Conservation (phyloP, 2,113 vertebrate species). For the Oreocharis arfaki region DNA sequence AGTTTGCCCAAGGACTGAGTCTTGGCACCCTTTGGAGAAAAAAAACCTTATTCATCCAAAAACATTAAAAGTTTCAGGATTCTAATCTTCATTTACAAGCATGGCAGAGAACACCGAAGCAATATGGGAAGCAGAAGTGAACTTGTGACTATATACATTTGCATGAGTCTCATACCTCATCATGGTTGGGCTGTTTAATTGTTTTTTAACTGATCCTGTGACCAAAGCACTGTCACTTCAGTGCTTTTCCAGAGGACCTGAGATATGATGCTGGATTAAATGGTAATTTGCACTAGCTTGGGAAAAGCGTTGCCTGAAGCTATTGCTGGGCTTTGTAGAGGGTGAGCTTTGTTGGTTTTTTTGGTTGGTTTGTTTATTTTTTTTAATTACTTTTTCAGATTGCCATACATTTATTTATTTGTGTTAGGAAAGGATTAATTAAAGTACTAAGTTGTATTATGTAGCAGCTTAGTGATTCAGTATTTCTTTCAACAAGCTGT, state of each 20-base stretch:
- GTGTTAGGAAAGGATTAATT: background rate
- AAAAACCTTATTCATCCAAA: background rate
- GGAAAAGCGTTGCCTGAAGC: background rate
- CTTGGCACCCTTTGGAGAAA: background rate
- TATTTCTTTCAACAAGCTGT: background rate
- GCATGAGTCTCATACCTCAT: background rate
- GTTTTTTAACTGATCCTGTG: background rate
- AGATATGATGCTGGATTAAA: background rate
- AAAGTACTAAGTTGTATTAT: background rate
- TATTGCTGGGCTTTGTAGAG: background rate
- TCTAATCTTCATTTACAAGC: background rate
- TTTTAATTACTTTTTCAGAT: background rate
- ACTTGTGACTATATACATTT: background rate
- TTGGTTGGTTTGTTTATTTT: background rate
- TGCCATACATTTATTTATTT: background rate
- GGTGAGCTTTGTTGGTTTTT: accelerated
- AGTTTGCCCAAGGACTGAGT: background rate
- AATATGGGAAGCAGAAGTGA: background rate
- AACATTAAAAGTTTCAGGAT: background rate
- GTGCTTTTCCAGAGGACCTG: background rate
- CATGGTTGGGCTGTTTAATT: background rate
- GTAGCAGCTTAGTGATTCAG: background rate
- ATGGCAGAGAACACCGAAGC: background rate
- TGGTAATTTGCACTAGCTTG: background rate
- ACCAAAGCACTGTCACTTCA: background rate